Percentiles rank a stretch among this genome's conserved stretches.
Conservation (phyloP, 2,888 invertebrate genomes). For the Megastigmus dorsalis region DNA sequence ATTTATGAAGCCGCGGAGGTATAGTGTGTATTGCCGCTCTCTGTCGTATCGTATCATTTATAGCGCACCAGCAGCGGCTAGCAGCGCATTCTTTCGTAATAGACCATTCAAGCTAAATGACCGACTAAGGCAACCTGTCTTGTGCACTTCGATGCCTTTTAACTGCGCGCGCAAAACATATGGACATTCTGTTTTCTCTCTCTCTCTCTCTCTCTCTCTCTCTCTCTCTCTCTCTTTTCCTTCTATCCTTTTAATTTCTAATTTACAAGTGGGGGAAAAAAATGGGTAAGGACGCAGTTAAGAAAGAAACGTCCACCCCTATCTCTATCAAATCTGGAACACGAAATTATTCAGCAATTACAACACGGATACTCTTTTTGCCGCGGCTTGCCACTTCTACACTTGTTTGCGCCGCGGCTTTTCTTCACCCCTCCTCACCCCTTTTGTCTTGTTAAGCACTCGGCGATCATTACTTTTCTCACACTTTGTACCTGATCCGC, state of each 20-base stretch:
- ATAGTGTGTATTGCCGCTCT: not conserved
- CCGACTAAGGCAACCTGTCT: slow-evolving; percentile 53
- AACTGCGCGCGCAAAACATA: slow-evolving; percentile 1
- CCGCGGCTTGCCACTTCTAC: not conserved
- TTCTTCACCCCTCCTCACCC: not conserved
- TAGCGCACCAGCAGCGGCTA: no score
- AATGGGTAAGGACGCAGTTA: not conserved
- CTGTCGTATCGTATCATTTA: slow-evolving; percentile 47
- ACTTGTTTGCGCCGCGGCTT: no score
- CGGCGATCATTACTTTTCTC: slow-evolving; percentile 25
- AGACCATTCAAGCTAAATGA: slow-evolving; percentile 51
- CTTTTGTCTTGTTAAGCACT: slow-evolving; percentile 11
- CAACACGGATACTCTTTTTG: not conserved
- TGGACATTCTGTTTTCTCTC: not conserved
- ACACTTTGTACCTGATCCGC: not conserved
- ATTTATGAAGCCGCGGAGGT: slow-evolving; percentile 51
- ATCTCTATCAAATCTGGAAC: slow-evolving; percentile 16
- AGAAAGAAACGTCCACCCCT: slow-evolving; percentile 1
- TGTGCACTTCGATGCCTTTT: slow-evolving; percentile 12
- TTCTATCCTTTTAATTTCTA: slow-evolving; percentile 33
- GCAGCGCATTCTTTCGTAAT: slow-evolving; percentile 48
- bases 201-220: not conserved
- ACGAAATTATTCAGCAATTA: slow-evolving; percentile 34
- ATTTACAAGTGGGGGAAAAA: slow-evolving; percentile 30
- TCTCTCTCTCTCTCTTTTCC: not conserved